A percentile compares a stretch with the other conserved stretches of the same genome.
Conservation (phyloP, 2,797 vertebrate genomes). For the Sebastes minor region DNA sequence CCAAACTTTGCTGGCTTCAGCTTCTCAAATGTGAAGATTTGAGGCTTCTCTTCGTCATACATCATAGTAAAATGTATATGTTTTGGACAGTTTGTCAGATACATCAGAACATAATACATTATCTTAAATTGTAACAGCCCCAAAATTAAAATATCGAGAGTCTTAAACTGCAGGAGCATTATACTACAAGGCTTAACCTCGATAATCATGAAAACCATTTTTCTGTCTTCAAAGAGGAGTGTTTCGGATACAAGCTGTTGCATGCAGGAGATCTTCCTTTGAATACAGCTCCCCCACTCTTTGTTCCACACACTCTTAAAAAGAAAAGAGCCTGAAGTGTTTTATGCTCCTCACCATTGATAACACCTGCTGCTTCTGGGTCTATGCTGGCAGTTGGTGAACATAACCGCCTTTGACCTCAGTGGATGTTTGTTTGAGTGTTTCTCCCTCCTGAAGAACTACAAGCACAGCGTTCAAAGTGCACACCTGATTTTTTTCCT, state of each 20-base stretch:
- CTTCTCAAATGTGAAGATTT: background rate
- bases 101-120: background rate
- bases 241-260: constrained; percentile 41
- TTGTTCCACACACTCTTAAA: background rate
- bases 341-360: constrained; percentile 2
- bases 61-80: background rate
- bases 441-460: constrained; percentile 5
- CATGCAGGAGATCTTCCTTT: constrained; percentile 27
- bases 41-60: background rate
- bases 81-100: background rate
- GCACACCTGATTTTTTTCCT: constrained; percentile 46
- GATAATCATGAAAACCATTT: background rate
- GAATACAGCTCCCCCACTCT: background rate
- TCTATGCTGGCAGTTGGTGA: constrained; percentile 8
- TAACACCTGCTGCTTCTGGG: constrained; percentile 28
- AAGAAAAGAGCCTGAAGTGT: background rate
- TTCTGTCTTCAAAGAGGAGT: background rate
- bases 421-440: background rate
- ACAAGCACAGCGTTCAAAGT: background rate
- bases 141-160: background rate
- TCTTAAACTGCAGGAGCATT: background rate
- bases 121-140: background rate
- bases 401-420: constrained; percentile 21
- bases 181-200: background rate
- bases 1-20: background rate